phyloP scores from a whole-genome alignment of 1,140 invertebrate genomes.

The Drosophila funebris region DNA sequence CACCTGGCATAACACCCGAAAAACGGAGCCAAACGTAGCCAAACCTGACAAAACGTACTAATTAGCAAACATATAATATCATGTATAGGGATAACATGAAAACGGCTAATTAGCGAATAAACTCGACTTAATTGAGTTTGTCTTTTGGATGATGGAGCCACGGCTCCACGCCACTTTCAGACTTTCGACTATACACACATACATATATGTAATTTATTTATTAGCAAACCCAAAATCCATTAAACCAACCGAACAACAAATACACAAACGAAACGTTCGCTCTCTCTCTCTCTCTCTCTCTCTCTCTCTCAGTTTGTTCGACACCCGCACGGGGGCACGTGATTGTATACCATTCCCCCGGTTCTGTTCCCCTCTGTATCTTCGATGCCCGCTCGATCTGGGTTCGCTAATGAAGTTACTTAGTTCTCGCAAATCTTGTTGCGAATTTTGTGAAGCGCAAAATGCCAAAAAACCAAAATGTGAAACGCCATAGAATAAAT shows the following conservation, averaged over 20 bases:
- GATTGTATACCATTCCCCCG: conserved; percentile 5
- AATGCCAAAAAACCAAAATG: conserved; percentile 37
- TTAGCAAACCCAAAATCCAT: conserved; percentile 22
- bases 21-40: not conserved
- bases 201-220: conserved; percentile 26
- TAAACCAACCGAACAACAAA: conserved; percentile 4
- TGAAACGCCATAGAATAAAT: not conserved
- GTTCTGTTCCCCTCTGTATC: not conserved
- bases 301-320: not conserved
- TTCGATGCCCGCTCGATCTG: conserved; percentile 1
- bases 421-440: conserved; percentile 21
- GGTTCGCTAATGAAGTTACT: conserved; percentile 37
- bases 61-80: not conserved
- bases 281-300: not conserved
- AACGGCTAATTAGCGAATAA: not conserved
- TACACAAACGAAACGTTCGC: conserved; percentile 3
- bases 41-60: not conserved
- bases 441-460: conserved; percentile 40
- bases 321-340: conserved; percentile 10
- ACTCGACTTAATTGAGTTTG: not conserved
- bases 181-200: too few species aligned
- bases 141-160: not conserved
- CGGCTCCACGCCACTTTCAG: too few species aligned
- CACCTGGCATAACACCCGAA: not conserved
- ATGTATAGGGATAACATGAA: too few species aligned